phyloP scores from a whole-genome alignment of 2,113 vertebrate genomes.

The Hystrix cristata region DNA sequence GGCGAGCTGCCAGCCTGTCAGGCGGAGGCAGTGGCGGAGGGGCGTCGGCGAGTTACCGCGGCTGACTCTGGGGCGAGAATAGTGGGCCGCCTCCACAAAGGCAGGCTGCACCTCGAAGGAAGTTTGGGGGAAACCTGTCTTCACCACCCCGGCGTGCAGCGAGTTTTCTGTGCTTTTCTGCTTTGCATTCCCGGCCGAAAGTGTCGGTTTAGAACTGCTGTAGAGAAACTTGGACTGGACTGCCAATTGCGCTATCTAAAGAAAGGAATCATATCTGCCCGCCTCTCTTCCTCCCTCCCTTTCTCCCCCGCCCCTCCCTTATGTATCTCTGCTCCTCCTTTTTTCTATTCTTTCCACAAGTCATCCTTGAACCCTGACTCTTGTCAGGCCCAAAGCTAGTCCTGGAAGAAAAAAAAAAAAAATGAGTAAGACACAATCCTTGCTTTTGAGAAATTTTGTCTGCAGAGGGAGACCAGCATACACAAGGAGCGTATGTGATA shows the following conservation, averaged over 20 bases:
- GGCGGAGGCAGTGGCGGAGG: background rate
- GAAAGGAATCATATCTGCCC: background rate
- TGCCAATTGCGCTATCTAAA: background rate
- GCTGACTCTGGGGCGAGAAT: fast-evolving
- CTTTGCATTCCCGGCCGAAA: background rate
- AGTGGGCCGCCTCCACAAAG: fast-evolving
- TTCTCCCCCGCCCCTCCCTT: too few relatives aligned
- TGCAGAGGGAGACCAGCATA: background rate
- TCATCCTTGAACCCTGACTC: background rate
- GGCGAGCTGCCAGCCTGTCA: background rate
- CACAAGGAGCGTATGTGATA: fast-evolving
- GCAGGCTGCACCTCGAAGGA: background rate
- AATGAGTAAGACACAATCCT: background rate
- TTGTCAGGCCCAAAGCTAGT: background rate
- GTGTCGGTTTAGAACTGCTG: background rate
- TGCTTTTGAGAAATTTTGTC: background rate
- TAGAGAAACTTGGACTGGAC: background rate
- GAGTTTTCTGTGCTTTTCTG: background rate
- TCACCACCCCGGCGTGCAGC: background rate
- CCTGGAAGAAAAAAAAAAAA: background rate
- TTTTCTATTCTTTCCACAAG: background rate
- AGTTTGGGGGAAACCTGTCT: background rate
- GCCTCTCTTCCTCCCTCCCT: background rate
- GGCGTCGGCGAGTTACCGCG: fast-evolving
- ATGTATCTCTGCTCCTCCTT: background rate